Base-by-base conservation (phyloP, 2,888 invertebrate species). In the Sthenelais limicola region DNA sequence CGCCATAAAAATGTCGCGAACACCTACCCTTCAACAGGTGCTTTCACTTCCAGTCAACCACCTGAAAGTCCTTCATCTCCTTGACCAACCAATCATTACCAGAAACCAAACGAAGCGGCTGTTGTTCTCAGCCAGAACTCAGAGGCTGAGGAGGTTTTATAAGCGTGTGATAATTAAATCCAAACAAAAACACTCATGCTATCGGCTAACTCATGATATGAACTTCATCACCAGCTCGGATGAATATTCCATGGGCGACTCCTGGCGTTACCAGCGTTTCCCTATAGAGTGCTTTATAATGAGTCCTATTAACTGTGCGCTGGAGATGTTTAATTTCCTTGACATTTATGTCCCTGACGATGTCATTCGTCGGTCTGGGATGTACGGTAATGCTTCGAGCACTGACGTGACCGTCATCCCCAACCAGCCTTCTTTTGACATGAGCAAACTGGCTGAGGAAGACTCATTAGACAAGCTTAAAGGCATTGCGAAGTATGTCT, bases 231-330 rank as follows among this genome's bases (percentile, higher is more conserved):
- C 9, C 12, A 7, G 9, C 24, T 24, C 51, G n/a, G 24, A 3
- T 4, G 62, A n/a, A 26, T 15, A 12, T 24, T 21, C 33, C 5
- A 15, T 21, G 33, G 18, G 4, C 4, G 28, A 43, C n/a, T 24
- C 38, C 62, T 62, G 62, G 62, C 24, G 35, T 26, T 62, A 62
- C 62, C 62, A 62, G 62, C 33, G 62, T 2, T 62, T 62, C 24
- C 62, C 62, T 1, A 15, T 24, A 1, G 24, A 5, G 5, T 62
- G 35, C 24, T 38, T 62, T n/a, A 43, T 24, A 9, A 5, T 24
- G 2, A 24, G 15, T 24, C 24, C 62, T n/a, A 43, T 38, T 35
- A 35, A 43, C 4, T 18, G 38, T n/a, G n/a, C 43, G 38, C 24
- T 62, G 4, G 62, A 62, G 24, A 5, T 62, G 18, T 62, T 38